Evolutionary conservation across 2,888 invertebrate species (phyloP).

Genomic region (Spilarctia lutea): DNA sequence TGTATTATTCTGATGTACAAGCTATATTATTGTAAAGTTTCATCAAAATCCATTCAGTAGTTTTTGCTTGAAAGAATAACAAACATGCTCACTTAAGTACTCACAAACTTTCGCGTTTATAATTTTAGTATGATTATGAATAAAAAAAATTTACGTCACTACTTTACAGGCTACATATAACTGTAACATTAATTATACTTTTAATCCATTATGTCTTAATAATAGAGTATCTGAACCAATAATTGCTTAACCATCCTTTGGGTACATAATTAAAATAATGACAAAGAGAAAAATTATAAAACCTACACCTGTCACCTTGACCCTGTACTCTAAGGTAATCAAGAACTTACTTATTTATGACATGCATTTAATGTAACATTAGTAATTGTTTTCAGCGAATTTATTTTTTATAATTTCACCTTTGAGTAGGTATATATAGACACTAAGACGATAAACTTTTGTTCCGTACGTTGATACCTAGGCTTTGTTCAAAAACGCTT

Average conservation of each 20-base stretch:
- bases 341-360: slow-evolving; percentile 13
- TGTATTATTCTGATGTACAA: no score
- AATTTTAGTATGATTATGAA: no score
- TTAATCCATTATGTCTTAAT: background rate
- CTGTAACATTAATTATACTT: background rate
- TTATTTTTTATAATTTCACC: background rate
- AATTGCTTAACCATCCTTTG: slow-evolving; percentile 13
- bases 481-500: background rate
- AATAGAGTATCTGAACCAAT: background rate
- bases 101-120: no score
- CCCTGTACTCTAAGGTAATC: slow-evolving; percentile 21
- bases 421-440: background rate
- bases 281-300: slow-evolving; percentile 21
- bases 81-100: no score
- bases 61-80: no score
- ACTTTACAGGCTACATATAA: background rate
- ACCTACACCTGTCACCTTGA: slow-evolving; percentile 42
- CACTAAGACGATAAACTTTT: background rate
- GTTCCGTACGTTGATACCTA: background rate
- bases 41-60: no score
- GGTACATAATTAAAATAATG: slow-evolving; percentile 27
- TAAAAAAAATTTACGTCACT: background rate
- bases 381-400: background rate
- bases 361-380: background rate
- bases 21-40: no score